Conservation (phyloP, 2,888 invertebrate species). For the Dryomyza anilis region DNA sequence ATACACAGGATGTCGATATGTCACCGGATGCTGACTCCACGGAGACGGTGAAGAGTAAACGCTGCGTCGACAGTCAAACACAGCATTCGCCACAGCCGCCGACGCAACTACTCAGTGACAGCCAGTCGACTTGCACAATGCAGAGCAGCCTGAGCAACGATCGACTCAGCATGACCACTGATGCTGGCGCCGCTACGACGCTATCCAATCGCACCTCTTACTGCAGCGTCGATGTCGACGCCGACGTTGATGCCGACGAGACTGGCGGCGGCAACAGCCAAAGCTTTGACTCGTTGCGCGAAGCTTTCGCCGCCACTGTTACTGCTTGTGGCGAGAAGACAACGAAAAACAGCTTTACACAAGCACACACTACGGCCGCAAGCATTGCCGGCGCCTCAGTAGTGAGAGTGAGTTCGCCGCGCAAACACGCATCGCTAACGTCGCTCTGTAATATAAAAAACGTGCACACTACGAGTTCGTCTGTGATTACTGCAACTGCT, state of each 20-base stretch:
- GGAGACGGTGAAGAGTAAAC: constrained; percentile 63
- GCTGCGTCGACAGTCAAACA: constrained; percentile 21
- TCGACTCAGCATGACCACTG: constrained; percentile 47
- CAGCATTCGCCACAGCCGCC: constrained; percentile 32
- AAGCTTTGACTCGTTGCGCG: constrained; percentile 51
- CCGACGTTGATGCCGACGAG: constrained; percentile 38
- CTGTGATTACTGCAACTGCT: constrained; percentile 26
- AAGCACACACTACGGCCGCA: not conserved
- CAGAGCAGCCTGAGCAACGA: constrained; percentile 47
- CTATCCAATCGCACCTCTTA: constrained; percentile 58
- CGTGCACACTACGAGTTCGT: constrained; percentile 33
- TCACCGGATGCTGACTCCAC: constrained; percentile 58
- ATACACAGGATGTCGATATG: constrained; percentile 53
- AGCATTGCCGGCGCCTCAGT: constrained; percentile 42
- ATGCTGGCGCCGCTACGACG: constrained; percentile 50
- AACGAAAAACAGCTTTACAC: not conserved
- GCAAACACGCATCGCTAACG: constrained; percentile 51
- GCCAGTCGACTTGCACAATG: constrained; percentile 52
- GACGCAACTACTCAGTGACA: constrained; percentile 49
- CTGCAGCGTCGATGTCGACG: constrained; percentile 52
- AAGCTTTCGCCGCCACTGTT: constrained; percentile 45
- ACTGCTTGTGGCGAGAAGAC: not conserved
- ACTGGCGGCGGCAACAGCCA: no score
- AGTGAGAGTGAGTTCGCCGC: constrained; percentile 52
- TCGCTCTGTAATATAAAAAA: constrained; percentile 44